Base-by-base conservation (phyloP, 2,888 invertebrate species). In the Andrena fulva region DNA sequence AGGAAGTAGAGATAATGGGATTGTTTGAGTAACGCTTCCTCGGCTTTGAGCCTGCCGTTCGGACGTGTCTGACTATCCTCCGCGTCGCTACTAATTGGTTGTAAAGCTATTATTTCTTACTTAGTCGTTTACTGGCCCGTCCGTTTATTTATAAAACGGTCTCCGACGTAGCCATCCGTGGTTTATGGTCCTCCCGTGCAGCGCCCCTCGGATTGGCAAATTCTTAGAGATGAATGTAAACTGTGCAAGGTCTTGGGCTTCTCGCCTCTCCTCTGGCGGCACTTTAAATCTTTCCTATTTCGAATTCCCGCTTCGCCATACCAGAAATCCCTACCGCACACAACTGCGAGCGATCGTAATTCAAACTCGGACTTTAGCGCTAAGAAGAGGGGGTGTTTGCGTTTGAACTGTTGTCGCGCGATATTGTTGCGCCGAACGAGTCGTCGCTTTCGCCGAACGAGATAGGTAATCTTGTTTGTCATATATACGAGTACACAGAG, bases 1-100 rank as follows among this genome's bases (percentile, higher is more conserved):
- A 84, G 77, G 73, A 52, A 29, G n/a, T n/a, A 35, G 75, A 54
- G 63, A 84, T 84, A 84, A 80, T 81, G 62, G 76, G 72, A 73
- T 82, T 77, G 76, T 80, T 76, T 54, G 63, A 69, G 75, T 66
- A 72, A 76, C 80, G 75, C 72, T 79, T 69, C 52, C 80, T n/a
- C 20, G 8, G 24, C 66, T 80, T 68, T 77, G 78, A 64, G 3
- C 31, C 2, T 4, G 35, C 8, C 27, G 10, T 33, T 10, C 6
- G 35, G 16, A 31, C 48, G 48, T 20, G 59, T 60, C n/a, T 16
- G 42, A 56, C 59, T 66, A 77, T 71, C 71, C 67, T 62, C 60
- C 77, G 8, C 24, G 67, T 54, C 48, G 33, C 35, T 27, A 5
- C 68, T 80, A 80, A 80, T 80, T 77, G 78, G 35, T 59, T 4